Evolutionary conservation across 2,113 vertebrate species (phyloP).

Genomic region (Globicephala melas): DNA sequence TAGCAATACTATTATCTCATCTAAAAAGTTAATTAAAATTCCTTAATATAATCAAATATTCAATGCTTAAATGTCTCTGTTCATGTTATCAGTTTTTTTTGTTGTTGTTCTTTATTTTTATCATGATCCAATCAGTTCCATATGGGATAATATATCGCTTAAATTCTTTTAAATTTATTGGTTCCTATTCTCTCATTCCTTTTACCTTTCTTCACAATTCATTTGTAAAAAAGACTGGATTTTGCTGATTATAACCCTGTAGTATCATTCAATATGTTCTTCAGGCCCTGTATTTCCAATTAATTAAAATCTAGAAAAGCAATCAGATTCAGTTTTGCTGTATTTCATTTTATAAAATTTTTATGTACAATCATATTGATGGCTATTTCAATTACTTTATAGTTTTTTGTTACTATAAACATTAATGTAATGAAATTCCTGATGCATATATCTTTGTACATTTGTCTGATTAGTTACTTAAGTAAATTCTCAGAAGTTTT

Average conservation of each 20-base stretch:
- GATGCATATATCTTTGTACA: background rate
- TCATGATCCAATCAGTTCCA: background rate
- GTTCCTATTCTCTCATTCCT: background rate
- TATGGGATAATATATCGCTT: background rate
- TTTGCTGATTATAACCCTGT: background rate
- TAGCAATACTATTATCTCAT: background rate
- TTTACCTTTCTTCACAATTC: background rate
- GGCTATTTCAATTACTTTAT: background rate
- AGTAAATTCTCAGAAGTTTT: background rate
- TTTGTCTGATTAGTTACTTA: background rate
- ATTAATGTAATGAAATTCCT: background rate
- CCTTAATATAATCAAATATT: background rate
- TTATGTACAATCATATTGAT: background rate
- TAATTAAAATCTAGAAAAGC: background rate
- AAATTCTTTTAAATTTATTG: background rate
- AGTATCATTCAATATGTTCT: background rate
- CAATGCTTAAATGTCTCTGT: background rate
- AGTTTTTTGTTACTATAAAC: background rate
- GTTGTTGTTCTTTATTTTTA: background rate
- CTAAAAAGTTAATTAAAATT: background rate
- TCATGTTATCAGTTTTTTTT: background rate
- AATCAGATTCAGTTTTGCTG: background rate
- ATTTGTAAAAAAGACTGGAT: background rate
- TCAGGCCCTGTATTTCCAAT: background rate
- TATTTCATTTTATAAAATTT: background rate